phyloP scores from a whole-genome alignment of 2,888 invertebrate species.

The Trichopoda pennipes region DNA sequence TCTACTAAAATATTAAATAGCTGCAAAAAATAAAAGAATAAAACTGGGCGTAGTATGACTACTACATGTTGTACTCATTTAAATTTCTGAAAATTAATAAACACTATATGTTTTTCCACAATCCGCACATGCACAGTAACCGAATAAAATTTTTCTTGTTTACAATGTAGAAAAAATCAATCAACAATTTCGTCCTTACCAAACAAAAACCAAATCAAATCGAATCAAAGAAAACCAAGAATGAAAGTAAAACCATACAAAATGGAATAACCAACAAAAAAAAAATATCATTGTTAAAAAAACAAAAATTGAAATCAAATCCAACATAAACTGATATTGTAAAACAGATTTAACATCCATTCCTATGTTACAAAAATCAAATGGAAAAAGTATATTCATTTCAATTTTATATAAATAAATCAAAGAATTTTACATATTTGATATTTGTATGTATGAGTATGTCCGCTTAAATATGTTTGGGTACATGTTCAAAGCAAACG shows the following conservation, averaged over 20 bases:
- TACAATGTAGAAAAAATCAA: slow-evolving; percentile 64
- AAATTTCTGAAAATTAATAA: slow-evolving; percentile 59
- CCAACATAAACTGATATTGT: slow-evolving; percentile 10
- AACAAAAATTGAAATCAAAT: not conserved
- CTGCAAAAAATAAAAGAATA: too few relatives aligned
- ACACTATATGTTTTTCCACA: slow-evolving; percentile 36
- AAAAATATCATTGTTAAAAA: slow-evolving; percentile 37
- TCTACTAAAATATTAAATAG: too few relatives aligned
- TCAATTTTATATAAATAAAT: slow-evolving; percentile 39
- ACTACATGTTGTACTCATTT: slow-evolving; percentile 38
- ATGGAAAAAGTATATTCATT: slow-evolving; percentile 32
- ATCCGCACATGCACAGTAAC: slow-evolving; percentile 7
- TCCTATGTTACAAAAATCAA: slow-evolving; percentile 19
- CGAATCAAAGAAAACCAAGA: too few relatives aligned
- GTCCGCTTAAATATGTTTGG: too few relatives aligned
- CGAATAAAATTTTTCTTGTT: slow-evolving; percentile 44
- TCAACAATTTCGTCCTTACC: slow-evolving; percentile 38
- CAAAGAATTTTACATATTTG: slow-evolving; percentile 24
- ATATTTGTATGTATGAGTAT: not conserved
- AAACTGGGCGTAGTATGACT: too few relatives aligned
- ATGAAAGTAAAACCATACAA: not conserved
- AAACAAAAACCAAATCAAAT: slow-evolving; percentile 5
- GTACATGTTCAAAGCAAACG: not conserved
- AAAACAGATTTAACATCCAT: slow-evolving; percentile 36
- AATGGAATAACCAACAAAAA: slow-evolving; percentile 26